Percentiles rank a stretch among this genome's conserved stretches.
These are phyloP conservation scores for Thunnus thynnus DNA, from an alignment of 2,113 vertebrate species.

Conservation along the genomic window DNA sequence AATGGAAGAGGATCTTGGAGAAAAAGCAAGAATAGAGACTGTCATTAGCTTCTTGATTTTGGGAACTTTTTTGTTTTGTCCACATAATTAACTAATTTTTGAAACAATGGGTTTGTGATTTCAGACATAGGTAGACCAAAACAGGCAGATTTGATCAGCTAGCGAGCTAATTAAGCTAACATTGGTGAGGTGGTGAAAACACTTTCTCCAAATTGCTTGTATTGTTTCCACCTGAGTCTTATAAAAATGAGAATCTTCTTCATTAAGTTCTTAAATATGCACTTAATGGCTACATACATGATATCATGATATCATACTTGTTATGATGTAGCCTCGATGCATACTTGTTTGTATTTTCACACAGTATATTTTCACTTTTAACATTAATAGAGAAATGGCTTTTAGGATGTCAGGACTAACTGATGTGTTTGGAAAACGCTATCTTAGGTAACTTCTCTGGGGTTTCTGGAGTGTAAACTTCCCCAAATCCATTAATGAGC, in stretches of 20 bases:
- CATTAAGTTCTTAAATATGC: too few species aligned
- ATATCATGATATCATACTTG: too few species aligned
- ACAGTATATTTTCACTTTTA: too few species aligned
- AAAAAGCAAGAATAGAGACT: conserved; percentile 38
- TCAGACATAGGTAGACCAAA: neutral
- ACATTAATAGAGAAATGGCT: too few species aligned
- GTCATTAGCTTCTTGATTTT: neutral
- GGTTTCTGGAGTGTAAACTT: neutral
- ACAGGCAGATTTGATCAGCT: neutral
- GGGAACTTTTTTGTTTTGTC: neutral
- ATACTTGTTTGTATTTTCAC: too few species aligned
- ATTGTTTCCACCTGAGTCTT: neutral
- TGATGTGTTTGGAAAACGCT: neutral
- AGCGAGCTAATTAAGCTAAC: neutral
- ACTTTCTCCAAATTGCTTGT: neutral
- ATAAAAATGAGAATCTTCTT: neutral
- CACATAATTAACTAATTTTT: neutral
- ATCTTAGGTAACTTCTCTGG: too few species aligned
- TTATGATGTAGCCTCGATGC: too few species aligned
- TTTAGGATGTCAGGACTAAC: neutral
- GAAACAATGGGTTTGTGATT: neutral
- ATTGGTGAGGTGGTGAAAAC: neutral
- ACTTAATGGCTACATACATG: too few species aligned
- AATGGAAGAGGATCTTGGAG: conserved; percentile 31
- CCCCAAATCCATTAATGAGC: neutral